These are phyloP conservation scores for Theonella swinhoei DNA, from an alignment of 37 sponge, comb jelly and placozoan genomes.

Conservation along the genomic window DNA sequence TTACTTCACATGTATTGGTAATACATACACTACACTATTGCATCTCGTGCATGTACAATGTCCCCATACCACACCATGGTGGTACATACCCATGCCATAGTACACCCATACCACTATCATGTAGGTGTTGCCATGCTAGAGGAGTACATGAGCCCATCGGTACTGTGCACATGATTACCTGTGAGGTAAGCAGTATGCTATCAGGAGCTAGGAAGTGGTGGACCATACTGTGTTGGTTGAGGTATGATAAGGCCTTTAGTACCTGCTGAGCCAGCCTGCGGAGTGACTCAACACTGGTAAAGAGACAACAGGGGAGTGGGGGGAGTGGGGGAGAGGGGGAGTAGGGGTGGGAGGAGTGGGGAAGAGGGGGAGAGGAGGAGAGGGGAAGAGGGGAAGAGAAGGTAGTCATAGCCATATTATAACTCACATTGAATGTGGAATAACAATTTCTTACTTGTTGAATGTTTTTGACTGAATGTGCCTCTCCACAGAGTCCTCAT, in stretches of 20 bases:
- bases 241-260: constrained; percentile 63
- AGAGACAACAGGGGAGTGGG: too few species aligned
- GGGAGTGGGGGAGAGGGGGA: too few species aligned
- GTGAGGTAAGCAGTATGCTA: constrained; percentile 55
- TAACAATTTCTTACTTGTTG: constrained; percentile 5
- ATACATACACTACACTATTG: too few species aligned
- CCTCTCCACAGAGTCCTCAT: constrained; percentile 72
- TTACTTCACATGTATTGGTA: too few species aligned
- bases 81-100: too few species aligned
- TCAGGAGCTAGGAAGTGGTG: constrained; percentile 64
- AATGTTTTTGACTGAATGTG: constrained; percentile 35
- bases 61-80: too few species aligned
- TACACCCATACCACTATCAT: too few species aligned
- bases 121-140: not conserved
- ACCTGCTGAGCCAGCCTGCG: constrained; percentile 53
- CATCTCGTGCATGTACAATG: too few species aligned
- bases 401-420: too few species aligned
- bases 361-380: not conserved
- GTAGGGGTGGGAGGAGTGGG: not conserved
- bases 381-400: not conserved
- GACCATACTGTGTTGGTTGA: constrained; percentile 58
- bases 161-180: constrained; percentile 59
- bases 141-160: too few species aligned
- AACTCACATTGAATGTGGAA: too few species aligned
- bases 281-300: not conserved